phyloP scores from a whole-genome alignment of 2,888 invertebrate species.

The Pediacus dermestoides region DNA sequence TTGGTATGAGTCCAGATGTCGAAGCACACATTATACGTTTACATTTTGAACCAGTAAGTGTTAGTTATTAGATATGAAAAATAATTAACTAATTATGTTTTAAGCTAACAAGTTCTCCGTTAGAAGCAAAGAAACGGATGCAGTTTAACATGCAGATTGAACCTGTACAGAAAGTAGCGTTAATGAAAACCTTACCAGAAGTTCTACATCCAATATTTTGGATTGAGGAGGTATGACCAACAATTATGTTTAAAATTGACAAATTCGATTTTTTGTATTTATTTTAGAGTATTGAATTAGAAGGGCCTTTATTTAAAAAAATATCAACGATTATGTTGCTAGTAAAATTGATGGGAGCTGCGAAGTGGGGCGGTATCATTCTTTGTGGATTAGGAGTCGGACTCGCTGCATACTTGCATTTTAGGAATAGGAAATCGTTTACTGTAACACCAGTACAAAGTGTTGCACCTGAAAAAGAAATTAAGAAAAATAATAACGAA shows the following conservation, averaged over 20 bases:
- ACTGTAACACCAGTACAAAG: constrained; percentile 25
- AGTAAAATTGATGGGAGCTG: constrained; percentile 52
- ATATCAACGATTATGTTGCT: constrained; percentile 58
- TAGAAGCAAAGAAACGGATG: constrained; percentile 67
- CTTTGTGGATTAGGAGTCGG: constrained; percentile 49
- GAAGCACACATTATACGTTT: constrained; percentile 70
- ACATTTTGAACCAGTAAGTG: constrained; percentile 73
- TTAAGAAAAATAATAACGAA: no score
- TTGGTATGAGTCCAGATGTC: constrained; percentile 63
- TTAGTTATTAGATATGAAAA: background rate
- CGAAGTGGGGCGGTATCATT: constrained; percentile 57
- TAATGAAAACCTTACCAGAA: constrained; percentile 62
- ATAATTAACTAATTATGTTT: background rate
- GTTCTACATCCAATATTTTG: constrained; percentile 70
- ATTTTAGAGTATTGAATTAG: constrained; percentile 50
- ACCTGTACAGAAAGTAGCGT: constrained; percentile 60
- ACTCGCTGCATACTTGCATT: constrained; percentile 44
- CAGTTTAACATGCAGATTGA: constrained; percentile 70
- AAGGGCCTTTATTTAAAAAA: constrained; percentile 63
- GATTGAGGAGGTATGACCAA: constrained; percentile 66
- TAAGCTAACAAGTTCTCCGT: constrained; percentile 69
- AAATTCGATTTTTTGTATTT: constrained; percentile 10
- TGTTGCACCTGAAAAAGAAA: background rate
- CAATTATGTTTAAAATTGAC: background rate
- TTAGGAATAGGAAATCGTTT: constrained; percentile 36